These are phyloP conservation scores for Eristalis pertinax DNA, from an alignment of 2,888 invertebrate genomes.

Conservation along the genomic window DNA sequence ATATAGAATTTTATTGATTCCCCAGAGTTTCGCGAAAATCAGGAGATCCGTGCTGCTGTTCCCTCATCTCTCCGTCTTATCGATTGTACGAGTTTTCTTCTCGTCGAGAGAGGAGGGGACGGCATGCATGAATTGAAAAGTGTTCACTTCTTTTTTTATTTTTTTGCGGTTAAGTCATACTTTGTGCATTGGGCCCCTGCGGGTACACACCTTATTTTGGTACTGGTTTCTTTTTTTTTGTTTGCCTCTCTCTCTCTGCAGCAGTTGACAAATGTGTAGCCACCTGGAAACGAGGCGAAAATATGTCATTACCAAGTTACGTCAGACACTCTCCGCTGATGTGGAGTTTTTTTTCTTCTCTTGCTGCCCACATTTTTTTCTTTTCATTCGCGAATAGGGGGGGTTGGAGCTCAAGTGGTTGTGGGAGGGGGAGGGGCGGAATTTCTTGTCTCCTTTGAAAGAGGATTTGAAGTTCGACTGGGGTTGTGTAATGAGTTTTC, in stretches of 20 bases:
- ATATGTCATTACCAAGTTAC: constrained; percentile 62
- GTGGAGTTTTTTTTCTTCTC: background rate
- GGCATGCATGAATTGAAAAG: background rate
- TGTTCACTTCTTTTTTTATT: too few relatives aligned
- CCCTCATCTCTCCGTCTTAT: constrained; percentile 16
- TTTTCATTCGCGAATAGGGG: background rate
- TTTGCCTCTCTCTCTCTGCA: background rate
- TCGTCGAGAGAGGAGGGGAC: background rate
- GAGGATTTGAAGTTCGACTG: background rate
- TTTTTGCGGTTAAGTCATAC: constrained; percentile 4
- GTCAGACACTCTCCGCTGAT: constrained; percentile 18
- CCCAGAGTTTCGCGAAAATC: constrained; percentile 22
- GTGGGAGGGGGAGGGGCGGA: background rate
- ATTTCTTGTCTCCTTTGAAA: background rate
- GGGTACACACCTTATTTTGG: constrained; percentile 37
- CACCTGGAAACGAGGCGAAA: constrained; percentile 34
- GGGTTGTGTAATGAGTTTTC: background rate
- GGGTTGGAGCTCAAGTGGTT: background rate
- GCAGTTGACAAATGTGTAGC: constrained; percentile 25
- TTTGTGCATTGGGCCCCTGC: background rate
- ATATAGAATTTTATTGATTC: constrained; percentile 45
- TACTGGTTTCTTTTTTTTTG: background rate
- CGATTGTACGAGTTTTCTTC: constrained; percentile 21
- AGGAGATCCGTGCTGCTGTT: constrained; percentile 22
- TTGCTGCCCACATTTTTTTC: background rate